Evolutionary conservation across 2,888 invertebrate species (phyloP), one percentile per base, ranked within the genome.

Genomic region (Dexiosoma caninum): DNA sequence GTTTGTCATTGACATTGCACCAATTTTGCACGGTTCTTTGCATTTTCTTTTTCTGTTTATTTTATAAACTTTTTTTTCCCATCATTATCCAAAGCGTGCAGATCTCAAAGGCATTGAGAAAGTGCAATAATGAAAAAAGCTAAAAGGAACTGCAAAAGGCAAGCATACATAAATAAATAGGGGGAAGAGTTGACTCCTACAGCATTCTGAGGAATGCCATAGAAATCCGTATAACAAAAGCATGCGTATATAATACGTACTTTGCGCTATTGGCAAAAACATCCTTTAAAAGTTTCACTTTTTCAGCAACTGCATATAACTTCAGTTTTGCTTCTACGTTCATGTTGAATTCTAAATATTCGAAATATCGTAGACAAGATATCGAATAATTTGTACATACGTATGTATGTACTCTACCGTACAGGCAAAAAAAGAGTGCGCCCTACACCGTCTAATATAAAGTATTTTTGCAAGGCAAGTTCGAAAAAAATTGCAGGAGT

Each of bases 1-100:
- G 66, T 78, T 84, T 76, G 81, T 82, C 83, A 84, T 84, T 84
- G 84, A 84, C 84, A 84, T 84, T 84, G 84, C 84, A 70, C 81
- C 82, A 82, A 81, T 79, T 81, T 78, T 70, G 42, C 69, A 64
- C 30, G 64, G 59, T 67, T 67, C 55, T 67, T 60, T 74, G 44
- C 8, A 21, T 59, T 75, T 67, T 16, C 51, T 51, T 49, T 32
- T 66, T n/a, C 27, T 32, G 1, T 66, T 53, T 75, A 40, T 59
- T 60, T 70, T 75, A 21, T 37, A 44, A n/a, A n/a, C 10, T 49
- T n/a, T 75, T 70, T 76, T 72, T 66, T 67, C 30, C 60, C 64
- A 78, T 55, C 70, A 72, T 66, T 62, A 74, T 76, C 69, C 75
- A 78, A 79, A 80, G 62, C 64, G 70, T 72, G 55, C 53, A 57